These are phyloP conservation scores for Dendrolimus kikuchii DNA, from an alignment of 1,140 invertebrate genomes.

Conservation along the genomic window DNA sequence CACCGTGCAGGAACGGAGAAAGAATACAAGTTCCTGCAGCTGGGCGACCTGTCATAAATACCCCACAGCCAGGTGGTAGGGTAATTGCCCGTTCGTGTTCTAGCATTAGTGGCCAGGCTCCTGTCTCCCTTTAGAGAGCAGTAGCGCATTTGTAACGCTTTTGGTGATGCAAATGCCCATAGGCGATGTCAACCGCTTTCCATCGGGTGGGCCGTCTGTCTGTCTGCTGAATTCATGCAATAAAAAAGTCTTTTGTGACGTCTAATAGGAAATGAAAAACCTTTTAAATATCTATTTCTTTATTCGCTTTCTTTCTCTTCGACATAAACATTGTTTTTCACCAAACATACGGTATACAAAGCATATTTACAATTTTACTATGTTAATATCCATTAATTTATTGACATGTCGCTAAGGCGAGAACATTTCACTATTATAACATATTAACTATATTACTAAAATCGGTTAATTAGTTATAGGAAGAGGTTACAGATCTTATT, in stretches of 20 bases:
- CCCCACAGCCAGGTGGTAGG: too few relatives aligned
- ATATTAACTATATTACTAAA: neutral
- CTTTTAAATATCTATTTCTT: conserved; percentile 17
- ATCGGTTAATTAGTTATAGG: too few relatives aligned
- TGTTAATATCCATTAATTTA: conserved; percentile 10
- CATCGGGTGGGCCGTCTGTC: neutral
- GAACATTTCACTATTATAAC: conserved; percentile 12
- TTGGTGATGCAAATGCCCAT: too few relatives aligned
- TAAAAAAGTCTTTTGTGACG: too few relatives aligned
- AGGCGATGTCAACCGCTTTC: too few relatives aligned
- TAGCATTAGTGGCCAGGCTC: conserved; percentile 1
- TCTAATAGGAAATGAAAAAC: neutral
- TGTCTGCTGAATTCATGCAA: neutral
- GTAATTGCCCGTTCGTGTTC: conserved; percentile 2
- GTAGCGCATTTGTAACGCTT: too few relatives aligned
- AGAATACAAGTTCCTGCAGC: too few relatives aligned
- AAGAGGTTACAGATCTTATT: too few relatives aligned
- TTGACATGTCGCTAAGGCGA: conserved; percentile 28
- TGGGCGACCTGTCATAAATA: too few relatives aligned
- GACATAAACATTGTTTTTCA: conserved; percentile 8
- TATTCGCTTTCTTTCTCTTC: conserved; percentile 13
- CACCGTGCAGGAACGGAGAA: too few relatives aligned
- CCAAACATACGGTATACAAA: conserved; percentile 26
- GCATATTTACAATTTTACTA: conserved; percentile 27
- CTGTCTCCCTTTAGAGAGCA: neutral